phyloP scores from a whole-genome alignment of 2,888 invertebrate genomes.

The Parthenolecanium corni region DNA sequence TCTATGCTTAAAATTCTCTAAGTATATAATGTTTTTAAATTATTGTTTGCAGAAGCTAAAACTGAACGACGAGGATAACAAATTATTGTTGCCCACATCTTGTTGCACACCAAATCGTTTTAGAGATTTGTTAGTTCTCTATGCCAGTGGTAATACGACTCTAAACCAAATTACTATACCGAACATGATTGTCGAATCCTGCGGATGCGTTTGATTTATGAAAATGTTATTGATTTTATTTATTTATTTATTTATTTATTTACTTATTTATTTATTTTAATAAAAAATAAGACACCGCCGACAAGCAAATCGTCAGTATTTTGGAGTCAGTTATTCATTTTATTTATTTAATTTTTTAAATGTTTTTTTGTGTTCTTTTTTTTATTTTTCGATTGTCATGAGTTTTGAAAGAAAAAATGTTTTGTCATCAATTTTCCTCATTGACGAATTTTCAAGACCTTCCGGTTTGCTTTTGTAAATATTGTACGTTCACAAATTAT shows the following conservation, averaged over 20 bases:
- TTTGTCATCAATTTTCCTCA: too few relatives aligned
- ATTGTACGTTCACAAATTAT: too few relatives aligned
- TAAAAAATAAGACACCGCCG: too few relatives aligned
- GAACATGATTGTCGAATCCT: slow-evolving; percentile 84
- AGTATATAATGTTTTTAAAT: too few relatives aligned
- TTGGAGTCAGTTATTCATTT: background rate
- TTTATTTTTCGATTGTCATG: too few relatives aligned
- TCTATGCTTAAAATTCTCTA: too few relatives aligned
- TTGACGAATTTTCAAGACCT: too few relatives aligned
- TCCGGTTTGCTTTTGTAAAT: too few relatives aligned
- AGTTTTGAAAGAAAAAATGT: too few relatives aligned
- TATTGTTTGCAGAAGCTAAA: slow-evolving; percentile 2
- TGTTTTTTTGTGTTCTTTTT: too few relatives aligned
- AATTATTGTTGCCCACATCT: slow-evolving; percentile 43
- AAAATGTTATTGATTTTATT: too few relatives aligned
- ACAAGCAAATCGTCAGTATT: too few relatives aligned
- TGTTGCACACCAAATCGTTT: slow-evolving; percentile 79
- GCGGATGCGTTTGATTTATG: slow-evolving; percentile 68
- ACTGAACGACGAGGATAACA: background rate
- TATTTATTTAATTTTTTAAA: background rate
- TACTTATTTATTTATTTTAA: background rate
- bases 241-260: background rate
- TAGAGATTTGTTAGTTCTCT: slow-evolving; percentile 65
- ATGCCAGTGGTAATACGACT: slow-evolving; percentile 65
- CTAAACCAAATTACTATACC: slow-evolving; percentile 67